Percentiles rank a stretch among this genome's conserved stretches.
Conservation (phyloP, 2,888 invertebrate genomes). For the Branchellion lobata region DNA sequence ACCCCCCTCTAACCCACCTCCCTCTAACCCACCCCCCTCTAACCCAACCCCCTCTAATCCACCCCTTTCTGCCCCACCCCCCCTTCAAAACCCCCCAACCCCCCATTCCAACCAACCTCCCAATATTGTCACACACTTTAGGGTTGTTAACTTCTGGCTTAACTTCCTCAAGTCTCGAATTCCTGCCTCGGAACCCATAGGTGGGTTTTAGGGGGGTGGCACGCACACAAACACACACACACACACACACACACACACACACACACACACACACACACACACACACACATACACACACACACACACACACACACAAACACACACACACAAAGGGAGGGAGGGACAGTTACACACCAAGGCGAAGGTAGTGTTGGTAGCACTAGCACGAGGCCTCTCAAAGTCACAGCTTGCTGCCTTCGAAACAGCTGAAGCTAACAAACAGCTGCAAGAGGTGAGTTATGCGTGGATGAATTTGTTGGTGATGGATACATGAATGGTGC, state of each 20-base stretch:
- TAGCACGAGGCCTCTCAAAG: not conserved
- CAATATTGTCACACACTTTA: conserved; percentile 67
- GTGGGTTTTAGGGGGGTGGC: too few species aligned
- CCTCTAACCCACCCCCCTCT: conserved; percentile 71
- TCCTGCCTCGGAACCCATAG: conserved; percentile 65
- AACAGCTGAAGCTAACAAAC: conserved; percentile 5
- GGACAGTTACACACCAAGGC: conserved; percentile 28
- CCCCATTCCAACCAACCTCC: conserved; percentile 69
- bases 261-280: not conserved
- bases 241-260: too few species aligned
- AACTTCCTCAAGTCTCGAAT: conserved; percentile 73
- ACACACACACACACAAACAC: too few species aligned
- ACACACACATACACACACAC: not conserved
- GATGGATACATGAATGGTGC: conserved; percentile 57
- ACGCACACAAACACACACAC: too few species aligned
- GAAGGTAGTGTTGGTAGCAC: conserved; percentile 32
- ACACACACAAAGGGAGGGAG: not conserved
- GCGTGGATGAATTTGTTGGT: not conserved
- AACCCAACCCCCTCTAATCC: conserved; percentile 70
- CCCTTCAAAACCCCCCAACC: conserved; percentile 71
- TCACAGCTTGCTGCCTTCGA: not conserved
- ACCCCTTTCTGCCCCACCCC: conserved; percentile 72
- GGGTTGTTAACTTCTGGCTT: conserved; percentile 70
- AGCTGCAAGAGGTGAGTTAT: conserved; percentile 5
- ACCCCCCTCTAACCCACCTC: conserved; percentile 70